These are phyloP conservation scores for Lottia scabra DNA, from an alignment of 2,888 invertebrate species.

Conservation along the genomic window DNA sequence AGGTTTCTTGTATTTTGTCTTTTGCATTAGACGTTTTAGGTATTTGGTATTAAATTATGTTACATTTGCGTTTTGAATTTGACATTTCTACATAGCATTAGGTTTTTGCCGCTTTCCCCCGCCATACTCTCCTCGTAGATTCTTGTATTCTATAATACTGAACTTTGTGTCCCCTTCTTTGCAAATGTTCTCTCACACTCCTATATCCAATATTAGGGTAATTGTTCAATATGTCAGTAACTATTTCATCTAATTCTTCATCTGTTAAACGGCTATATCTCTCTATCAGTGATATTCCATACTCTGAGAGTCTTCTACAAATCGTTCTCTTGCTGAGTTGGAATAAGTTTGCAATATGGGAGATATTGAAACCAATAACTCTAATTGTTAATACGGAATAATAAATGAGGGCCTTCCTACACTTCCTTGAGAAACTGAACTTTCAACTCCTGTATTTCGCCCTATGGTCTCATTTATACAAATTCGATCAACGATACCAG, in stretches of 20 bases:
- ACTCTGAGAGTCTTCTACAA: not conserved
- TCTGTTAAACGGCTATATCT: not conserved
- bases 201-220: not conserved
- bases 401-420: not conserved
- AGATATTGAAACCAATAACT: not conserved
- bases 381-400: not conserved
- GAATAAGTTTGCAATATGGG: not conserved
- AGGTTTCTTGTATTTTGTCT: too few species aligned
- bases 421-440: not conserved
- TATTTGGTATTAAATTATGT: too few species aligned
- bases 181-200: not conserved
- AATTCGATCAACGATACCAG: not conserved
- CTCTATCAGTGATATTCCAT: not conserved
- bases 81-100: too few species aligned
- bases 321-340: not conserved
- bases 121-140: too few species aligned
- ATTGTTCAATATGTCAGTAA: not conserved
- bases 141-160: not conserved
- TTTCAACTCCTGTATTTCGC: not conserved
- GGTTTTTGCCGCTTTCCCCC: too few species aligned
- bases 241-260: slow-evolving; percentile 1
- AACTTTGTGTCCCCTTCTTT: not conserved
- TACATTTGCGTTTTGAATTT: too few species aligned
- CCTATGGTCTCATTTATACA: not conserved
- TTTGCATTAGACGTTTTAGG: too few species aligned